A percentile compares a stretch with the other conserved stretches of the same genome.
Evolutionary conservation across 2,797 vertebrate species (phyloP).

Genomic region (Silurus lanzhouensis): DNA sequence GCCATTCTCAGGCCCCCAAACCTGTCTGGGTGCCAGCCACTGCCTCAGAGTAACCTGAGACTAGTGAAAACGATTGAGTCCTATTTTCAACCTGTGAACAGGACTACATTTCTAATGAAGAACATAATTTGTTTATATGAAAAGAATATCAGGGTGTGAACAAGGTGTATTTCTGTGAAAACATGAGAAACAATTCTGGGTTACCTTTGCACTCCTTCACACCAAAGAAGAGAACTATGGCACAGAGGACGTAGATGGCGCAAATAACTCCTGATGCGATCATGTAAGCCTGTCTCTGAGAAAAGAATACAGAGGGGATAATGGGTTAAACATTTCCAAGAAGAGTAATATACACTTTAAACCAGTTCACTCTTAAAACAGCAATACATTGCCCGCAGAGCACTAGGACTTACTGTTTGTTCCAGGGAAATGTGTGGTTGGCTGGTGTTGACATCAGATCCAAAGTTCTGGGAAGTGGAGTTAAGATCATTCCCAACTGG

Average conservation of each 20-base stretch:
- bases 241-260: conserved; percentile 86
- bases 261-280: conserved; percentile 86
- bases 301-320: conserved; percentile 15
- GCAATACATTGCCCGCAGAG: not conserved
- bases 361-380: not conserved
- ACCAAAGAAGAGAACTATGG: conserved; percentile 77
- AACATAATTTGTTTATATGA: not conserved
- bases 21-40: conserved; percentile 21
- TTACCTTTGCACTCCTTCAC: conserved; percentile 88
- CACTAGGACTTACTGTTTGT: conserved; percentile 74
- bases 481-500: conserved; percentile 18
- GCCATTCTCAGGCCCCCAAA: conserved; percentile 12
- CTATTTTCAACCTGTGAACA: not conserved
- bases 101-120: not conserved
- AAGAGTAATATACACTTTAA: not conserved
- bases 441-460: conserved; percentile 65
- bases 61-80: conserved; percentile 19
- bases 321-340: conserved; percentile 8
- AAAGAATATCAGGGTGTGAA: not conserved
- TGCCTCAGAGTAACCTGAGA: conserved; percentile 38
- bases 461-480: conserved; percentile 45
- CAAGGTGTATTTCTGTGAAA: not conserved
- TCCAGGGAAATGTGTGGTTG: conserved; percentile 69
- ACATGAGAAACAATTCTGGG: not conserved
- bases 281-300: conserved; percentile 88